These are phyloP conservation scores for Hassar affinis DNA, from an alignment of 2,113 vertebrate species.

Conservation along the genomic window DNA sequence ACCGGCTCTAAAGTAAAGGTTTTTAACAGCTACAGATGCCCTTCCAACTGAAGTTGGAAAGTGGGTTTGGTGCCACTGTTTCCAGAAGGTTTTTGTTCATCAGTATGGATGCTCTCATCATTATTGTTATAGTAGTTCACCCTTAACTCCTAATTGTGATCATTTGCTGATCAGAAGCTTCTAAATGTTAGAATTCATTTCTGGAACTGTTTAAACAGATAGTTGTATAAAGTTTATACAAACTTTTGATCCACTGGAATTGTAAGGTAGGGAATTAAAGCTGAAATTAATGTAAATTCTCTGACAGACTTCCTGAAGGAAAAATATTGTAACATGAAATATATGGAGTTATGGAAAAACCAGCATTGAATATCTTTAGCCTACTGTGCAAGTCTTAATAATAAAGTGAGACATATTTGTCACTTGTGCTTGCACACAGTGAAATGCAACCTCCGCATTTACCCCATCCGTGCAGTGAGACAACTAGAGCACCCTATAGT, in stretches of 20 bases:
- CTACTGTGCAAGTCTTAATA: too few relatives aligned
- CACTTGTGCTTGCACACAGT: too few relatives aligned
- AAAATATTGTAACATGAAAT: background rate
- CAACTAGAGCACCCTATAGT: too few relatives aligned
- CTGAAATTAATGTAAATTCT: background rate
- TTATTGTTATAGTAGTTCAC: too few relatives aligned
- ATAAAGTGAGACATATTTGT: too few relatives aligned
- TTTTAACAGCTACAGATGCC: background rate
- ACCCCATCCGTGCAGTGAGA: too few relatives aligned
- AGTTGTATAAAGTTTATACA: too few relatives aligned
- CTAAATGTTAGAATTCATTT: background rate
- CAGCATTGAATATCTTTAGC: background rate
- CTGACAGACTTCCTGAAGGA: background rate
- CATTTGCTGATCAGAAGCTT: background rate
- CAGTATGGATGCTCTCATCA: too few relatives aligned
- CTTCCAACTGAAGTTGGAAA: background rate
- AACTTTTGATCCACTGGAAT: background rate
- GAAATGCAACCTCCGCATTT: too few relatives aligned
- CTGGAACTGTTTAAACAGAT: background rate
- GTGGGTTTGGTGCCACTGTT: too few relatives aligned
- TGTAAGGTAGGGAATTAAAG: background rate
- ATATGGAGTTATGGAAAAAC: background rate
- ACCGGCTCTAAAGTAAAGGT: background rate
- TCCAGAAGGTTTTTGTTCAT: too few relatives aligned
- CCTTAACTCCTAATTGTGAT: background rate